A percentile compares a stretch with the other conserved stretches of the same genome.
These are phyloP conservation scores for Callipepla californica DNA, from an alignment of 2,113 vertebrate species.

Conservation along the genomic window DNA sequence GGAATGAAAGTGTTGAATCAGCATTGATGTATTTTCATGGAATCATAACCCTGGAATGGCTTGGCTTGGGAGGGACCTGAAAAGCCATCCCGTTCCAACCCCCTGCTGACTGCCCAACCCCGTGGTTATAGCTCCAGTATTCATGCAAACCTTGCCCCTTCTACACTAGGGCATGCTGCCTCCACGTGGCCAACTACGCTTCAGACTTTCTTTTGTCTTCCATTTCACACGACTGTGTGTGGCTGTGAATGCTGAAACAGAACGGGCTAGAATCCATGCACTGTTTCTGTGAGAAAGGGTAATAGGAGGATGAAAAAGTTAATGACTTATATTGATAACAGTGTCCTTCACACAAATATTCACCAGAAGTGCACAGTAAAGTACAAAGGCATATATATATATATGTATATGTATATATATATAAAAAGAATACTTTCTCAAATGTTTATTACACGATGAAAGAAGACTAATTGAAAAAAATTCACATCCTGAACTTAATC, in stretches of 20 bases:
- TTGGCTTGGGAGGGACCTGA: background rate
- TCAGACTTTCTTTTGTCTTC: background rate
- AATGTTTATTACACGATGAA: conserved; percentile 67
- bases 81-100: background rate
- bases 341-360: conserved; percentile 24
- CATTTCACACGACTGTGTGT: background rate
- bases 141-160: background rate
- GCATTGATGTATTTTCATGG: background rate
- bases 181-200: conserved; percentile 32
- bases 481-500: conserved; percentile 31
- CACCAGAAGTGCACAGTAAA: conserved; percentile 41
- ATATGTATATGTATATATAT: background rate
- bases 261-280: background rate
- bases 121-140: background rate
- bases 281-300: background rate
- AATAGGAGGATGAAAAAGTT: background rate
- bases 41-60: background rate
- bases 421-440: conserved; percentile 57
- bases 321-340: background rate
- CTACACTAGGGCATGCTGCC: conserved; percentile 40
- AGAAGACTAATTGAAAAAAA: conserved; percentile 48
- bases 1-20: background rate
- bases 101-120: background rate
- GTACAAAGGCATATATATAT: conserved; percentile 36
- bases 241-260: background rate